phyloP scores from a whole-genome alignment of 2,113 vertebrate species.

The Myotis davidii region DNA sequence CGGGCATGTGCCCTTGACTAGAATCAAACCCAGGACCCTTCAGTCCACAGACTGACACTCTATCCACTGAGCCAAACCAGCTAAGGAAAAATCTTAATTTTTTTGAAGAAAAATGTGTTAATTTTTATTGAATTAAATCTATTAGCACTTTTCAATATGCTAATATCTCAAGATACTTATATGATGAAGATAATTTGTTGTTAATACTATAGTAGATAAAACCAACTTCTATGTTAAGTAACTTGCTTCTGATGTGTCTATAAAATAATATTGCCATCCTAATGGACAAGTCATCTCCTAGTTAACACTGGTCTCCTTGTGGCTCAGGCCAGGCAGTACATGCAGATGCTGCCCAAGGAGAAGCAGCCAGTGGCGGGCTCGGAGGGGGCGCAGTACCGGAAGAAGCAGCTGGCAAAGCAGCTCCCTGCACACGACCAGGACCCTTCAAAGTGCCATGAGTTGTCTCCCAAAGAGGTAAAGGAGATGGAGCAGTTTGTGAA shows the following conservation, averaged over 20 bases:
- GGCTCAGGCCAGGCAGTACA: constrained; percentile 93
- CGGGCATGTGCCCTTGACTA: too few species aligned
- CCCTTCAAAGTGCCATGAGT: constrained; percentile 95
- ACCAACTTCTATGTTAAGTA: constrained; percentile 50
- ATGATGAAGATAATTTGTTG: neutral
- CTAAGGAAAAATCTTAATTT: neutral
- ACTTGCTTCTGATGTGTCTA: constrained; percentile 53
- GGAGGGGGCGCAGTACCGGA: constrained; percentile 95
- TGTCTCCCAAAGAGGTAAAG: constrained; percentile 94
- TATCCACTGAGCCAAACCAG: too few species aligned
- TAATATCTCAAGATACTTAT: constrained; percentile 19
- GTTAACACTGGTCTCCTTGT: neutral
- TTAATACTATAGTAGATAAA: neutral
- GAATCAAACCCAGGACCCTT: too few species aligned
- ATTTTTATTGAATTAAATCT: neutral
- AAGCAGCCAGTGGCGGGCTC: constrained; percentile 95
- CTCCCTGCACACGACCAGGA: constrained; percentile 98
- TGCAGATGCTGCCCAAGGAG: constrained; percentile 96
- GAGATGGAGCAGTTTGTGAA: constrained; percentile 97
- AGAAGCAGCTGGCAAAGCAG: constrained; percentile 97
- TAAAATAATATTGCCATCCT: neutral
- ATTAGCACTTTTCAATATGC: neutral
- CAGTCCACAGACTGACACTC: too few species aligned
- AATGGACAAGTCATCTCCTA: constrained; percentile 21
- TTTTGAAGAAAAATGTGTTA: neutral